Conservation (phyloP, 2,888 invertebrate genomes). For the Didymodactylos carnosus region DNA sequence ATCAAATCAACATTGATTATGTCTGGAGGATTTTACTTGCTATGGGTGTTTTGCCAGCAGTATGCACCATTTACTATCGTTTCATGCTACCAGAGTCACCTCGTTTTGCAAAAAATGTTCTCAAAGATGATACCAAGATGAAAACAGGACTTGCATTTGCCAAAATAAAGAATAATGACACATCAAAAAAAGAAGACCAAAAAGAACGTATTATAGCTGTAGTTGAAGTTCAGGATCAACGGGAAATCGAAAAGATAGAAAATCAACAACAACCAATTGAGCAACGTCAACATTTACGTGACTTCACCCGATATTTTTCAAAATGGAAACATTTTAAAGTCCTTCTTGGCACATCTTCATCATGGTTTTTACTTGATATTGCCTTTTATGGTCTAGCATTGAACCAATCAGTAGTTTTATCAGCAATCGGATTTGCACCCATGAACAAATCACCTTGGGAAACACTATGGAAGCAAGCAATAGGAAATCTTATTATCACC, state of each 20-base stretch:
- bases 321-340: conserved; percentile 11
- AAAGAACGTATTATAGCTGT: neutral
- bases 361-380: conserved; percentile 11
- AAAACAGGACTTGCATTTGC: neutral
- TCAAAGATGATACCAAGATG: neutral
- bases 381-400: conserved; percentile 9
- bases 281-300: neutral
- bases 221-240: too few relatives aligned
- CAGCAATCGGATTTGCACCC: conserved; percentile 4
- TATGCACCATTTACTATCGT: conserved; percentile 1
- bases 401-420: neutral
- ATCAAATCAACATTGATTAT: conserved; percentile 3
- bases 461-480: conserved; percentile 1
- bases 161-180: neutral
- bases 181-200: neutral
- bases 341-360: conserved; percentile 1
- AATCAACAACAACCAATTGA: too few relatives aligned
- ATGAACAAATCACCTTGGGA: conserved; percentile 1
- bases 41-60: conserved; percentile 1
- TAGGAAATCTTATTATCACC: conserved; percentile 8
- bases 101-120: neutral
- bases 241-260: too few relatives aligned
- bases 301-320: conserved; percentile 7
- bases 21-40: conserved; percentile 6
- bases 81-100: conserved; percentile 2